A percentile compares a stretch with the other conserved stretches of the same genome.
Evolutionary conservation across 2,797 vertebrate genomes (phyloP).

Genomic region (Alfaro cultratus): DNA sequence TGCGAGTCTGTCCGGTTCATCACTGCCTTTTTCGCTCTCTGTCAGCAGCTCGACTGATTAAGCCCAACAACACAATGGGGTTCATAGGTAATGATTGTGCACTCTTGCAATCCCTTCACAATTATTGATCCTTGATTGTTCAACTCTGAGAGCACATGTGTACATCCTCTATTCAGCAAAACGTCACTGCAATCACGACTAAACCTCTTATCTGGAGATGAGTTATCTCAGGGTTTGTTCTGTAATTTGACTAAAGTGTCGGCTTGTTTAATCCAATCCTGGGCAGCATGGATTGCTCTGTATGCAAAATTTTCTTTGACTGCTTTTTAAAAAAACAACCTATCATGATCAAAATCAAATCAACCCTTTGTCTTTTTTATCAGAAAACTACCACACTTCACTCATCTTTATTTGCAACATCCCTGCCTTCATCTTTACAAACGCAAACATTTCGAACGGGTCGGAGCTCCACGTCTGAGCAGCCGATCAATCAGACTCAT

Average conservation of each 20-base stretch:
- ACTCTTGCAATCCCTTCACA: slow-evolving; percentile 84
- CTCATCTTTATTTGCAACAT: slow-evolving; percentile 28
- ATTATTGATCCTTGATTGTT: slow-evolving; percentile 86
- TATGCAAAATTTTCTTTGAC: slow-evolving; percentile 38
- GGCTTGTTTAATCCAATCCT: slow-evolving; percentile 37
- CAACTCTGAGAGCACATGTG: slow-evolving; percentile 76
- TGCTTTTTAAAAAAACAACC: not conserved
- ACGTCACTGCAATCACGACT: slow-evolving; percentile 50
- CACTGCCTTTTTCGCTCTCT: slow-evolving; percentile 67
- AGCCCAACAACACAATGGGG: slow-evolving; percentile 80
- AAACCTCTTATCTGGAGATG: slow-evolving; percentile 50
- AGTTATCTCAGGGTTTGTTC: slow-evolving; percentile 46
- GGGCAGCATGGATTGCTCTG: slow-evolving; percentile 11
- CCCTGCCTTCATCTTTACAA: slow-evolving; percentile 55
- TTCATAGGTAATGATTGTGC: slow-evolving; percentile 85
- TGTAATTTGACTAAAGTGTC: slow-evolving; percentile 34
- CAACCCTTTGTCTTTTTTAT: slow-evolving; percentile 50
- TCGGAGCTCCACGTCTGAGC: slow-evolving; percentile 48
- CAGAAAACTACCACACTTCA: slow-evolving; percentile 26
- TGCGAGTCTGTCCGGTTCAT: slow-evolving; percentile 58
- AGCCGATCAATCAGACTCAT: slow-evolving; percentile 74
- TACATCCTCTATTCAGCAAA: slow-evolving; percentile 70
- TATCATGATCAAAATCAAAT: slow-evolving; percentile 11
- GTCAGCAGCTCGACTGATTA: slow-evolving; percentile 81
- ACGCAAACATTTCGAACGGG: slow-evolving; percentile 70